Percentiles rank a stretch among this genome's conserved stretches.
phyloP scores from a whole-genome alignment of 2,888 invertebrate species.

The Aproaerema taeniolella region DNA sequence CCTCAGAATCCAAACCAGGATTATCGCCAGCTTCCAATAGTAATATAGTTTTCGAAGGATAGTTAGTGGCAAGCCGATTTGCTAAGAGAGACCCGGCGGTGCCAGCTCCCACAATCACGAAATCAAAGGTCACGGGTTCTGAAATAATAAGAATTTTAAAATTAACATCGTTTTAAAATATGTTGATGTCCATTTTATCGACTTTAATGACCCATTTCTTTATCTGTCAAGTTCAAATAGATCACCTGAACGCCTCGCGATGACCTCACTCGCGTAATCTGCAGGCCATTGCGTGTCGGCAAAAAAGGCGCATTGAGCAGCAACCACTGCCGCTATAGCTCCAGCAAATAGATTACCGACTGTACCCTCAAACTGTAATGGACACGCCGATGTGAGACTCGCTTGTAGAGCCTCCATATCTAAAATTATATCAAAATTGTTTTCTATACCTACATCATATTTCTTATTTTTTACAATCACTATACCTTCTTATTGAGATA shows the following conservation, averaged over 20 bases:
- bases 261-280: constrained; percentile 42
- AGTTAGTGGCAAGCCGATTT: constrained; percentile 44
- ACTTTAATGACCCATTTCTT: background rate
- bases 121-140: constrained; percentile 52
- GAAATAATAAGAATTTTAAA: constrained; percentile 24
- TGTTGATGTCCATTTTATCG: background rate
- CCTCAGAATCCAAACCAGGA: constrained; percentile 58
- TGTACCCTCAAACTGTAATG: constrained; percentile 36
- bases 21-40: constrained; percentile 71
- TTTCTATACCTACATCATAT: no score
- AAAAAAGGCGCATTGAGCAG: constrained; percentile 73
- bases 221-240: constrained; percentile 3
- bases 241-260: constrained; percentile 28
- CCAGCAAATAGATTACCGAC: constrained; percentile 66
- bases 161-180: no score
- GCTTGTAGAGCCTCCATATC: constrained; percentile 28
- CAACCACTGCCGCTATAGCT: constrained; percentile 73
- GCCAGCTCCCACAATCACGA: constrained; percentile 71
- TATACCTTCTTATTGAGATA: no score
- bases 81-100: constrained; percentile 76
- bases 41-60: constrained; percentile 40
- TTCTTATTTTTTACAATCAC: no score
- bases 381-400: constrained; percentile 34
- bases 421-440: background rate
- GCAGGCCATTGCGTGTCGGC: constrained; percentile 66